These are phyloP conservation scores for Cynaeus angustus DNA, from an alignment of 2,888 invertebrate species.

Conservation along the genomic window DNA sequence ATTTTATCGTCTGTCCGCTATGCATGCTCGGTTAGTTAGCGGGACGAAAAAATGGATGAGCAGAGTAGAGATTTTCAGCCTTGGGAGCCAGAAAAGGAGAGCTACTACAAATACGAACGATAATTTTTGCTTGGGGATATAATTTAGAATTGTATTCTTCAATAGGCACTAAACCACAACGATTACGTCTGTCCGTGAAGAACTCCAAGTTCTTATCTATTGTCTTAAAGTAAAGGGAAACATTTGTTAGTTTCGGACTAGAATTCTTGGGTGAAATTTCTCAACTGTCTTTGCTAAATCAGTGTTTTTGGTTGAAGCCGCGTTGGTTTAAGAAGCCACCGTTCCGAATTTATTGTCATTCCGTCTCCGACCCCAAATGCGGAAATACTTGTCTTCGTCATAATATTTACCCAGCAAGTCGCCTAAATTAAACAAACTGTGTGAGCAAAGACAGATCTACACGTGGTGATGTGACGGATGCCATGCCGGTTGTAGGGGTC, in stretches of 20 bases:
- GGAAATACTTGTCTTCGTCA: slow-evolving; percentile 41
- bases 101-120: not conserved
- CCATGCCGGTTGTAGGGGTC: slow-evolving; percentile 4
- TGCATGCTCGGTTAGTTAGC: slow-evolving; percentile 32
- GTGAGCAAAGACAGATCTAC: slow-evolving; percentile 36
- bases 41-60: slow-evolving; percentile 1
- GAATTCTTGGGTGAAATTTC: too few relatives aligned
- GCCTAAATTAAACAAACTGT: slow-evolving; percentile 41
- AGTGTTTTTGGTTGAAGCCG: too few relatives aligned
- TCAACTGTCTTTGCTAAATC: too few relatives aligned
- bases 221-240: too few relatives aligned
- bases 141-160: too few relatives aligned
- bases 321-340: too few relatives aligned
- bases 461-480: slow-evolving; percentile 42
- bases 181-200: too few relatives aligned
- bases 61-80: too few relatives aligned
- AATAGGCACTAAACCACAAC: too few relatives aligned
- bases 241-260: too few relatives aligned
- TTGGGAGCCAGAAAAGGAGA: not conserved
- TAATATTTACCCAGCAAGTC: slow-evolving; percentile 29
- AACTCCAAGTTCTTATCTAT: too few relatives aligned
- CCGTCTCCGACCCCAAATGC: slow-evolving; percentile 25
- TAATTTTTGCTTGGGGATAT: too few relatives aligned
- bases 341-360: slow-evolving; percentile 12
- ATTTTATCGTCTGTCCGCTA: slow-evolving; percentile 43